Conservation (phyloP, 2,888 invertebrate species). For the Plagiodera versicolora region DNA sequence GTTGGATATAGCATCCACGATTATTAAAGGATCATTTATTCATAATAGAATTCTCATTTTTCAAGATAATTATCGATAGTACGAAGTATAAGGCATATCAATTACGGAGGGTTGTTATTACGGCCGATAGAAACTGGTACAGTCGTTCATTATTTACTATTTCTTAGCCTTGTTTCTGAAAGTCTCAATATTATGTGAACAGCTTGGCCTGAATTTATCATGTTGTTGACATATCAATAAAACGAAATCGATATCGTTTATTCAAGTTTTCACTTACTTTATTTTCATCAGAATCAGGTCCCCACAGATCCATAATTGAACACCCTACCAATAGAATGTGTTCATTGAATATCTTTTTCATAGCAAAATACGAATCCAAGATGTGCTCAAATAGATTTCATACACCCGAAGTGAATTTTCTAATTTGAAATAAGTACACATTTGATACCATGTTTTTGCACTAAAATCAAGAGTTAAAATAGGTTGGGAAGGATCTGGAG, state of each 20-base stretch:
- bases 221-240: not conserved
- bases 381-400: too few species aligned
- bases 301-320: too few species aligned
- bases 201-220: not conserved
- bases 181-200: not conserved
- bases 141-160: not conserved
- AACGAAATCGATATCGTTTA: not conserved
- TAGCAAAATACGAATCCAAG: too few species aligned
- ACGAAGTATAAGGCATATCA: not conserved
- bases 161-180: not conserved
- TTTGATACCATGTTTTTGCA: too few species aligned
- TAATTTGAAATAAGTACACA: too few species aligned
- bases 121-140: not conserved
- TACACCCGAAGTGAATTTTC: too few species aligned
- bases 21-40: not conserved
- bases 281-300: too few species aligned
- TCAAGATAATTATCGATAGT: not conserved
- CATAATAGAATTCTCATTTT: not conserved
- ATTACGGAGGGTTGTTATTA: not conserved
- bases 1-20: not conserved
- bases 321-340: too few species aligned
- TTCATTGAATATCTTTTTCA: too few species aligned
- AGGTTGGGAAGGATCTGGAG: too few species aligned
- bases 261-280: too few species aligned
- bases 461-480: too few species aligned